Evolutionary conservation across 2,888 invertebrate species (phyloP).

Genomic region (Mesorhabditis belari): DNA sequence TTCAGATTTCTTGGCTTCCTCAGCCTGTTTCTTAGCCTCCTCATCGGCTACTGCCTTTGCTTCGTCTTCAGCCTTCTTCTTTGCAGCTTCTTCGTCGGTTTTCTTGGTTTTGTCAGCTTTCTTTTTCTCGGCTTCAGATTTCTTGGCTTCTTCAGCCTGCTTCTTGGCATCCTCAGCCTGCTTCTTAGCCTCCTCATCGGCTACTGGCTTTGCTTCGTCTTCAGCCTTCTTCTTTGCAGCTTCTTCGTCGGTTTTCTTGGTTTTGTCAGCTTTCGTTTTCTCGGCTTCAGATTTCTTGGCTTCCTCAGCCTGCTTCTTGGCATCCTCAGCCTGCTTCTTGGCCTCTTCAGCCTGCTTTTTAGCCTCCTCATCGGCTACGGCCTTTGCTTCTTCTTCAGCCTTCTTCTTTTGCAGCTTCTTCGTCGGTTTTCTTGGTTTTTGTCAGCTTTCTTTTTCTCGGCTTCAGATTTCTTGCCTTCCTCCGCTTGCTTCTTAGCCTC

Average conservation of each 20-base stretch:
- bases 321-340: neutral
- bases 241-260: constrained; percentile 3
- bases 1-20: too few relatives aligned
- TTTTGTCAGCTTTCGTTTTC: neutral
- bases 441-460: constrained; percentile 1
- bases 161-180: neutral
- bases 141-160: neutral
- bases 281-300: too few relatives aligned
- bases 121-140: neutral
- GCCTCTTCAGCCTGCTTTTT: neutral
- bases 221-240: constrained; percentile 4
- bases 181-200: constrained; percentile 1
- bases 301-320: constrained; percentile 2
- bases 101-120: neutral
- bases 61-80: neutral
- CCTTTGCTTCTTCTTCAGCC: constrained; percentile 4
- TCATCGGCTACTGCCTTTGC: too few relatives aligned
- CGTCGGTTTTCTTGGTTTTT: neutral
- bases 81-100: neutral
- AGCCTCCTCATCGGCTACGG: constrained; percentile 1
- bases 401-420: neutral
- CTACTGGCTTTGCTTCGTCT: too few relatives aligned
- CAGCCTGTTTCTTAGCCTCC: too few relatives aligned
- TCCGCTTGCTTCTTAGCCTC: constrained; percentile 3
- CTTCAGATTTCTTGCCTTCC: constrained; percentile 2